Conservation (phyloP, 2,797 vertebrate genomes). For the Artibeus jamaicensis region DNA sequence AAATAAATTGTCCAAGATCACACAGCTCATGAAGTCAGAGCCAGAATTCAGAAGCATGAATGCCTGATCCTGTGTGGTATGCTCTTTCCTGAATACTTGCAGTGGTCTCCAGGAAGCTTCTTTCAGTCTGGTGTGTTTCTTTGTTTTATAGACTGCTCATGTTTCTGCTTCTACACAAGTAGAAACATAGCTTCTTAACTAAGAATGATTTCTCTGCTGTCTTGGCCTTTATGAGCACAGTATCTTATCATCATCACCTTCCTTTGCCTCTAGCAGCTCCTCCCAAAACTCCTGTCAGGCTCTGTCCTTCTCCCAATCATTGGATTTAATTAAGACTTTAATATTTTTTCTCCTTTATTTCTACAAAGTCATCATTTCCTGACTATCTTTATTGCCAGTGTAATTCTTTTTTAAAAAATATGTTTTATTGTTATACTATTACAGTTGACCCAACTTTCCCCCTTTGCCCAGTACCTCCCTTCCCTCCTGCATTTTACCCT, state of each 20-base stretch:
- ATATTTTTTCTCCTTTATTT: not conserved
- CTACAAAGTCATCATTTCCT: not conserved
- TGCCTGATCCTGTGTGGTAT: rapidly evolving
- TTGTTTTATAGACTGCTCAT: not conserved
- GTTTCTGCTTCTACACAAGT: not conserved
- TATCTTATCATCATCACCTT: rapidly evolving
- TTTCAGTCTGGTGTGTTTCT: not conserved
- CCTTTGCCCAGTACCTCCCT: no score
- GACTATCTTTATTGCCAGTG: not conserved
- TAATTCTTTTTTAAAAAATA: not conserved
- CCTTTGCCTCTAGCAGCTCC: not conserved
- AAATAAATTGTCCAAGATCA: no score
- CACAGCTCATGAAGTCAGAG: not conserved
- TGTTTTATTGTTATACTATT: no score
- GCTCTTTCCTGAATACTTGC: not conserved
- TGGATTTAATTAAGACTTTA: not conserved
- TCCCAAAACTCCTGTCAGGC: not conserved
- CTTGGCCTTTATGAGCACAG: not conserved
- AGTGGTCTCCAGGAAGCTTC: not conserved
- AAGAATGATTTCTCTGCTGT: not conserved
- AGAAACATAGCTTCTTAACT: not conserved
- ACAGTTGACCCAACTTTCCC: no score
- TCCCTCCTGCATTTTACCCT: no score
- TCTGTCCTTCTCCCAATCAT: not conserved
- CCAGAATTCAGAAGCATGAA: not conserved